phyloP scores from a whole-genome alignment of 23 tunicate genomes.

The Oikopleura albicans region DNA sequence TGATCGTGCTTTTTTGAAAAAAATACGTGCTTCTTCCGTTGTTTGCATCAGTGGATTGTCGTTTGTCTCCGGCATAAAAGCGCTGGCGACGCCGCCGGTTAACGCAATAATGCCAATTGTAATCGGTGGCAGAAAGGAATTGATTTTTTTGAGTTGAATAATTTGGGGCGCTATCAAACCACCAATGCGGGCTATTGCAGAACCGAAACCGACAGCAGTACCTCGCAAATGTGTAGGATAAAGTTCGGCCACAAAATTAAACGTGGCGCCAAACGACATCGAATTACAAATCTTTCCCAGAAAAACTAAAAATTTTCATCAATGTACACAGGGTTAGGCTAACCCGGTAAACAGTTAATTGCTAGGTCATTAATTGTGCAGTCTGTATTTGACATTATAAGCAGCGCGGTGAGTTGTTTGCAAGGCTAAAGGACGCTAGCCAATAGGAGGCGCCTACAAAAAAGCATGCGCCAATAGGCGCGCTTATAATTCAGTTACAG shows the following conservation, averaged over 20 bases:
- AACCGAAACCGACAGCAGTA: neutral
- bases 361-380: too few relatives aligned
- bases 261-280: neutral
- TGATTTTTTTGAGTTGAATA: neutral
- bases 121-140: neutral
- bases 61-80: neutral
- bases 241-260: neutral
- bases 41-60: conserved; percentile 1
- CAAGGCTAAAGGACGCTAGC: too few relatives aligned
- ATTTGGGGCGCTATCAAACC: neutral
- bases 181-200: neutral
- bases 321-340: too few relatives aligned
- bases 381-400: too few relatives aligned
- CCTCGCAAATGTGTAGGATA: neutral
- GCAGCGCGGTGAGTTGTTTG: too few relatives aligned
- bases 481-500: too few relatives aligned
- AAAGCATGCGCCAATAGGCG: too few relatives aligned
- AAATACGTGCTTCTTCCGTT: neutral
- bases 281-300: neutral
- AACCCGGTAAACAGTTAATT: too few relatives aligned
- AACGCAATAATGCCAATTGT: neutral
- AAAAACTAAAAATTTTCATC: neutral
- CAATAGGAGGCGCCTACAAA: too few relatives aligned
- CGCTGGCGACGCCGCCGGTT: neutral
- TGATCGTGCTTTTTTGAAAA: neutral